Conservation (phyloP, 2,888 invertebrate species). For the Caenorhabditis japonica region DNA sequence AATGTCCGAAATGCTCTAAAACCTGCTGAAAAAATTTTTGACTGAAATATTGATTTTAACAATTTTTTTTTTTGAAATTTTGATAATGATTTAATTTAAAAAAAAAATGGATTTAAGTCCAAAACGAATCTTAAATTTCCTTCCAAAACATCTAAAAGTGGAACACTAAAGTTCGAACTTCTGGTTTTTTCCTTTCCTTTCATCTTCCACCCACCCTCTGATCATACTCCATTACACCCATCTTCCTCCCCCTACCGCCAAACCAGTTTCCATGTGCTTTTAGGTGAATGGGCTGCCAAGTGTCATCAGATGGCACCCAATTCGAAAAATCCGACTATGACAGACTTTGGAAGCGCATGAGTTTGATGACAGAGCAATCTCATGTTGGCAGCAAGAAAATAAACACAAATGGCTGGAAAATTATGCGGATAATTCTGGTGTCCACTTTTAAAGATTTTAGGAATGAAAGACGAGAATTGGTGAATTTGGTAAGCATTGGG, state of each 20-base stretch:
- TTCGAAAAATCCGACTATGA: conserved; percentile 48
- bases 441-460: conserved; percentile 60
- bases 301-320: conserved; percentile 45
- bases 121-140: too few relatives aligned
- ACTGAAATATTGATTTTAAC: too few relatives aligned
- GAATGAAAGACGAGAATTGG: conserved; percentile 38
- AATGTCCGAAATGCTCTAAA: too few relatives aligned
- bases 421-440: conserved; percentile 49
- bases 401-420: conserved; percentile 43
- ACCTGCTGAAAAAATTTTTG: too few relatives aligned
- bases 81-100: too few relatives aligned
- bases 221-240: neutral
- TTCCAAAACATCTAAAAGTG: too few relatives aligned
- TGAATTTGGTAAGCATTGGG: conserved; percentile 28
- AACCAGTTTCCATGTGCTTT: conserved; percentile 17
- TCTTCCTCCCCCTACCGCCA: too few relatives aligned
- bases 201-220: too few relatives aligned
- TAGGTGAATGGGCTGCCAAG: conserved; percentile 53
- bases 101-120: too few relatives aligned
- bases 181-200: neutral
- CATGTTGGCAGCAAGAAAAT: neutral
- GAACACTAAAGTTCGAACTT: neutral
- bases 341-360: conserved; percentile 44
- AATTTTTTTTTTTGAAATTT: too few relatives aligned
- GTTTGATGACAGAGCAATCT: conserved; percentile 7